Evolutionary conservation across 1,140 invertebrate genomes (phyloP).

Genomic region (Leptinotarsa texana): DNA sequence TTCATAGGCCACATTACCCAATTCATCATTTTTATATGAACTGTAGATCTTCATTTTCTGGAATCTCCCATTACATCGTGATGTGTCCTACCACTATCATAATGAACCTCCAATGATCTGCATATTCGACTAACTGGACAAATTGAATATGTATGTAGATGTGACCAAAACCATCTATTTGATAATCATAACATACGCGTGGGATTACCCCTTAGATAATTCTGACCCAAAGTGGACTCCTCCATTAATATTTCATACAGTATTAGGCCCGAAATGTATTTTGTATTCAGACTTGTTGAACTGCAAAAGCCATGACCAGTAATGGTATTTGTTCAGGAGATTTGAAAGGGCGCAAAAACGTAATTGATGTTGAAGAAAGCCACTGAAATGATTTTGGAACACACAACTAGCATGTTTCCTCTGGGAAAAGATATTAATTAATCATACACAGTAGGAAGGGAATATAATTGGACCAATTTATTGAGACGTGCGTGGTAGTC

Average conservation of each 20-base stretch:
- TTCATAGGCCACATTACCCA: too few species aligned
- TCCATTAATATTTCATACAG: not conserved
- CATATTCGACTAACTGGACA: not conserved
- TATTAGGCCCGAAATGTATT: not conserved
- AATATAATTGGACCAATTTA: too few species aligned
- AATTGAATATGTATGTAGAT: conserved; percentile 9
- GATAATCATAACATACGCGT: conserved; percentile 2
- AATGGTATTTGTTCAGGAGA: not conserved
- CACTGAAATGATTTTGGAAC: too few species aligned
- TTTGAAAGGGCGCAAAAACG: not conserved
- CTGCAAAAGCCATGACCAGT: not conserved
- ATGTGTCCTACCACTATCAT: too few species aligned
- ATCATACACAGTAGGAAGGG: too few species aligned
- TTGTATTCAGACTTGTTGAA: conserved; percentile 6
- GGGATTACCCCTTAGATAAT: not conserved
- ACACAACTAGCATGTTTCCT: too few species aligned
- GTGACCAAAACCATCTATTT: not conserved
- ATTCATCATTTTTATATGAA: too few species aligned
- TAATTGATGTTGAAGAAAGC: not conserved
- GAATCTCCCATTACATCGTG: too few species aligned
- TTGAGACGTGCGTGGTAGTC: too few species aligned
- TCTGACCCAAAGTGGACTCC: not conserved
- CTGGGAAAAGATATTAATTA: too few species aligned
- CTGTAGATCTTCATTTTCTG: too few species aligned
- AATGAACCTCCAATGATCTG: too few species aligned